Base-by-base conservation (phyloP, 2,113 vertebrate species). In the Diphyllodes magnificus region DNA sequence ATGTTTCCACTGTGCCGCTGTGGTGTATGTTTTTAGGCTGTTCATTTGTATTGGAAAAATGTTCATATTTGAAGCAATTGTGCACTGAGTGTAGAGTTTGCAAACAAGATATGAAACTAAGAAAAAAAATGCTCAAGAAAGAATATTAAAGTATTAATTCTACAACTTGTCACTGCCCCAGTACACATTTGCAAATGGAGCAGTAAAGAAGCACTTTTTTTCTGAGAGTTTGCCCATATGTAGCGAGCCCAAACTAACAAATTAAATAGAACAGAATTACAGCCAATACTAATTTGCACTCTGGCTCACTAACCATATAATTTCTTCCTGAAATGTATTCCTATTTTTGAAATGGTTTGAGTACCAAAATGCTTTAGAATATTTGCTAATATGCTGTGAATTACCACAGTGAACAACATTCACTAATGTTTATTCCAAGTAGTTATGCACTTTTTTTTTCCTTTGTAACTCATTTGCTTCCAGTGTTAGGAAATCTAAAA, bases 141-240 rank as follows among this genome's bases (percentile, higher is more conserved):
- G 82, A 63, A 76, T 92, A 96, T 95, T 97, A 93, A 97, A 93
- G 64, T 96, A 97, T 95, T 96, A 96, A 97, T 97, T 96, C 90
- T 91, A 44, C 49, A 54, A 30, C 37, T 87, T 97, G 68, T 83
- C 82, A 68, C 70, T 73, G 51, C 63, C 53, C 82, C 56, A 82
- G 65, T 56, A 72, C 56, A 68, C 64, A 79, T 92, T 93, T 97
- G 79, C 71, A 92, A 92, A 85, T 93, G 86, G 45, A 89, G 69
- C 63, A 65, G 73, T 86, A 94, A 86, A 91, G 76, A 54, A 86
- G 28, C 61, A 49, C 25, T 65, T 8, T 12, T 61, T 90, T 88
- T 71, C 83, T 92, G 76, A 88, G 82, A 79, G 85, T 82, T 90
- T 93, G 81, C 35, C 45, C 30, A 23, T 91, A 61, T 63, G 65